Base-by-base conservation (phyloP, 37 sponge, comb jelly and placozoan genomes). In the Petrosia ficiformis region DNA sequence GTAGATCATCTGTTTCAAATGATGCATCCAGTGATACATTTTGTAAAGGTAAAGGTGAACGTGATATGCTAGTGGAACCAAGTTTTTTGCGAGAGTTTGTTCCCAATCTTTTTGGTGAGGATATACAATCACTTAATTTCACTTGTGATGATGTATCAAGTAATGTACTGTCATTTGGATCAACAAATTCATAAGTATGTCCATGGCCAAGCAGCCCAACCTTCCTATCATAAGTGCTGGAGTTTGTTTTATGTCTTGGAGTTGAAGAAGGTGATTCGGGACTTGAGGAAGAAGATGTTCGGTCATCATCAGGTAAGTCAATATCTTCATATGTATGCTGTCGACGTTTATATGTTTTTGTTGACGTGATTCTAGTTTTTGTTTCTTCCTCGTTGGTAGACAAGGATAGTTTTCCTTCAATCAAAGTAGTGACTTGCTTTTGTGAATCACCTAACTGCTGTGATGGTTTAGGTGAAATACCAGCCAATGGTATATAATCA, bases 131-230 rank as follows among this genome's bases (percentile, higher is more conserved):
- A n/a, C n/a, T n/a, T n/a, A n/a, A n/a, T n/a, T n/a, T n/a, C n/a
- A n/a, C n/a, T n/a, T n/a, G n/a, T n/a, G n/a, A n/a, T n/a, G n/a
- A n/a, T n/a, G n/a, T n/a, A n/a, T n/a, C n/a, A n/a, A n/a, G n/a
- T n/a, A n/a, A n/a, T n/a, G n/a, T n/a, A n/a, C n/a, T n/a, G n/a
- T n/a, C n/a, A n/a, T n/a, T n/a, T n/a, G n/a, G n/a, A n/a, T n/a
- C n/a, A 26, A 61, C 63, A 26, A 77, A 59, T 41, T 84, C 84
- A 44, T 84, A 84, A 1, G 37, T 41, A 40, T 84, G 84, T 6
- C 19, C 41, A 35, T 31, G 78, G 4, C 61, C 42, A 5, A 71
- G 48, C 6, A 69, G 8, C 3, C 24, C 48, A 0, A 76, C 54
- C 54, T 83, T 83, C 5, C 84, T 11, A 0, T 83, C 26, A 35